Evolutionary conservation across 1,140 invertebrate genomes (phyloP).

Genomic region (Eubasilissa regina): DNA sequence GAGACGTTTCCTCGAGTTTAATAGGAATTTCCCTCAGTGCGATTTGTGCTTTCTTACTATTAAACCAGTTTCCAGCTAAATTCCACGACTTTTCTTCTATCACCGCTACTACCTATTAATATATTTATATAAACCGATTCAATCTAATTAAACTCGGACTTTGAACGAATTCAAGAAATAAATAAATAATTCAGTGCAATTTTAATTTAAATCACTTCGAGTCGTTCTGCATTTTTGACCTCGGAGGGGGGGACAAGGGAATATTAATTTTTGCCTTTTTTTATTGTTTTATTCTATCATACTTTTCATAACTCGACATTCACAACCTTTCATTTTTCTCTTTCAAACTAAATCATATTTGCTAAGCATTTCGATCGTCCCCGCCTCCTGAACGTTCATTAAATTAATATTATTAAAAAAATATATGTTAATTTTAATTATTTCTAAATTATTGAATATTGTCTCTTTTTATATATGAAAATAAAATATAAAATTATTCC

Average conservation of each 20-base stretch:
- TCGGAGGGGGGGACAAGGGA: conserved; percentile 71
- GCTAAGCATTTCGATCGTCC: conserved; percentile 66
- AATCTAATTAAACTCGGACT: too few relatives aligned
- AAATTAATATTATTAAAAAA: conserved; percentile 37
- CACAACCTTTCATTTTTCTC: conserved; percentile 35
- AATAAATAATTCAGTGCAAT: conserved; percentile 44
- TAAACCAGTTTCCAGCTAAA: background rate
- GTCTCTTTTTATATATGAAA: background rate
- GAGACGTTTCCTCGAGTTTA: conserved; percentile 10
- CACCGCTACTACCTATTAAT: too few relatives aligned
- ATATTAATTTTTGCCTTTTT: conserved; percentile 58
- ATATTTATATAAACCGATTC: too few relatives aligned
- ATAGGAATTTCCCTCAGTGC: conserved; percentile 44
- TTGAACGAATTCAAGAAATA: too few relatives aligned
- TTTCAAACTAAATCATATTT: conserved; percentile 10
- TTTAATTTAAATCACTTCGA: conserved; percentile 65
- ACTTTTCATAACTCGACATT: conserved; percentile 13
- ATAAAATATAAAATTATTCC: conserved; percentile 1
- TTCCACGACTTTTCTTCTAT: too few relatives aligned
- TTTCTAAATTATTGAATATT: conserved; percentile 16
- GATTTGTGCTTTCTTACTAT: conserved; percentile 20
- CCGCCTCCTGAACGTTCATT: conserved; percentile 64
- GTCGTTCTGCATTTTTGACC: conserved; percentile 66
- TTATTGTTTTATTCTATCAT: background rate
- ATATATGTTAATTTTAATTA: conserved; percentile 6